These are phyloP conservation scores for Pocillopora meandrina DNA, from an alignment of 92 coral and sea anemone genomes.

Conservation along the genomic window DNA sequence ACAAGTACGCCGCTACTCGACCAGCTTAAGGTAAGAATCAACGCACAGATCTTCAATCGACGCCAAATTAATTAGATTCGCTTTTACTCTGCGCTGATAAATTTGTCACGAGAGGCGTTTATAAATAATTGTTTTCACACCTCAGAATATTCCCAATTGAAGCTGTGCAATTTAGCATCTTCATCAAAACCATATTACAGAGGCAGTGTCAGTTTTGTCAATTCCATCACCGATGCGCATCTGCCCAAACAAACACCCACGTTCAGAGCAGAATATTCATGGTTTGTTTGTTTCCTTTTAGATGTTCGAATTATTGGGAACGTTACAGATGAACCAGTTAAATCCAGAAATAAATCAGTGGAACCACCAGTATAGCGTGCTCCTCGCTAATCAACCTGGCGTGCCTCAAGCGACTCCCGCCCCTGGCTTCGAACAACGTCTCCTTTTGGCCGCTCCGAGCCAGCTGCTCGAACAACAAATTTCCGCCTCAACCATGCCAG, in stretches of 20 bases:
- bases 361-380: neutral
- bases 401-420: constrained; percentile 77
- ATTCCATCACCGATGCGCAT: neutral
- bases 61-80: neutral
- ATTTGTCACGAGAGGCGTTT: neutral
- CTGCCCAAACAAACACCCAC: constrained; percentile 7
- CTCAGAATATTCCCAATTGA: neutral
- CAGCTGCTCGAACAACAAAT: neutral
- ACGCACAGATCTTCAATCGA: neutral
- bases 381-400: constrained; percentile 54
- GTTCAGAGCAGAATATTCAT: neutral
- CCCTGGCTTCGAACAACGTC: constrained; percentile 18
- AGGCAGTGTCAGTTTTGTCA: neutral
- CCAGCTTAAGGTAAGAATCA: constrained; percentile 13
- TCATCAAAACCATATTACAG: no score
- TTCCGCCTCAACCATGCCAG: constrained; percentile 2
- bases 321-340: constrained; percentile 16
- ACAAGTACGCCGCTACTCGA: neutral
- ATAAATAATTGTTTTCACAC: neutral
- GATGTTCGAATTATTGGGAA: constrained; percentile 14
- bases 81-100: neutral
- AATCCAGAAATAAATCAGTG: constrained; percentile 15
- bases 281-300: constrained; percentile 7
- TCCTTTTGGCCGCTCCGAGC: neutral
- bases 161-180: no score